phyloP scores from a whole-genome alignment of 2,797 vertebrate genomes.

The Manis pentadactyla region DNA sequence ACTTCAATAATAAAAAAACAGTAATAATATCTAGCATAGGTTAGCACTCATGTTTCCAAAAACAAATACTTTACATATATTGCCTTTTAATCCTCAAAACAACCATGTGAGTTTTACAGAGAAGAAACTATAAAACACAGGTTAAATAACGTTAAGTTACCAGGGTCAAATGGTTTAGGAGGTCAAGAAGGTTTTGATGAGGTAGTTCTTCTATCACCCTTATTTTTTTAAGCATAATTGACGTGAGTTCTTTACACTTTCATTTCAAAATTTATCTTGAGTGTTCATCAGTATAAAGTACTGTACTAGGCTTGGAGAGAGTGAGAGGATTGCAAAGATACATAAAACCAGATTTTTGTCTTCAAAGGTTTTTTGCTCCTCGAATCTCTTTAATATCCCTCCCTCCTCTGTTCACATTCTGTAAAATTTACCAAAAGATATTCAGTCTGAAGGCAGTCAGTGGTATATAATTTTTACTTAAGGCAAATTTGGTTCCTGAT shows the following conservation, averaged over 20 bases:
- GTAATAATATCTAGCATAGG: neutral
- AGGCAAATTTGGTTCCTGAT: neutral
- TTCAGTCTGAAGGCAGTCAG: neutral
- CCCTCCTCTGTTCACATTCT: neutral
- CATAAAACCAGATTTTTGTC: neutral
- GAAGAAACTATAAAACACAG: conserved; percentile 23
- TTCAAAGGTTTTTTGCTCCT: neutral
- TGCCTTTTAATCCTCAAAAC: neutral
- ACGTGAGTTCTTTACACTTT: neutral
- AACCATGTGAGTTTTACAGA: neutral
- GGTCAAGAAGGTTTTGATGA: neutral
- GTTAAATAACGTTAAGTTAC: neutral
- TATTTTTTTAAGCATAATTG: neutral
- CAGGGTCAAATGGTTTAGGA: neutral
- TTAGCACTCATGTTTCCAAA: neutral
- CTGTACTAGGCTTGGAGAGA: neutral
- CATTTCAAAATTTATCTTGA: neutral
- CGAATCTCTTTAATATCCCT: neutral
- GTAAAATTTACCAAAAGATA: neutral
- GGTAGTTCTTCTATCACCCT: neutral
- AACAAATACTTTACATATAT: neutral
- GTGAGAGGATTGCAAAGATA: neutral
- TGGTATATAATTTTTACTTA: neutral
- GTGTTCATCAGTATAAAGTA: neutral
- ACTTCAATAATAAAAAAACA: neutral